Percentiles rank a stretch among this genome's conserved stretches.
Evolutionary conservation across 2,888 invertebrate genomes (phyloP).

Genomic region (Pogonocherus hispidulus): DNA sequence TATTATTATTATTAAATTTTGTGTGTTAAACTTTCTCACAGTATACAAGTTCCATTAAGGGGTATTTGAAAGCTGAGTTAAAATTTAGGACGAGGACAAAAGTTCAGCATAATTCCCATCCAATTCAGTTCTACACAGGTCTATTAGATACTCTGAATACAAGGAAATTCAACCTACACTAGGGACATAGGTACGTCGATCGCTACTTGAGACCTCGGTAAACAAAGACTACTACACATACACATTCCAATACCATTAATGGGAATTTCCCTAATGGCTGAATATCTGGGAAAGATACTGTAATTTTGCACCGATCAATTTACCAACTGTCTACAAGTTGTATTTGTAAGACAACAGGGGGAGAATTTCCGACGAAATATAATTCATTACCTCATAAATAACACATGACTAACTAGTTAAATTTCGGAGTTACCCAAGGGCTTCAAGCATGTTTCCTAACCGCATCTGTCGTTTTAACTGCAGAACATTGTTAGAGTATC

Average conservation of each 20-base stretch:
- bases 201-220: constrained; percentile 20
- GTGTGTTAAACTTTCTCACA: too few relatives aligned
- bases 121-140: neutral
- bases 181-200: constrained; percentile 9
- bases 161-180: constrained; percentile 3
- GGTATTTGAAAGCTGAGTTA: neutral
- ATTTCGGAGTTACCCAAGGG: constrained; percentile 52
- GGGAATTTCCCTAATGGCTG: constrained; percentile 5
- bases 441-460: constrained; percentile 50
- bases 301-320: constrained; percentile 25
- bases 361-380: constrained; percentile 46
- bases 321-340: constrained; percentile 25
- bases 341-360: constrained; percentile 19
- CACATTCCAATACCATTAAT: constrained; percentile 23
- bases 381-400: constrained; percentile 57
- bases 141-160: neutral
- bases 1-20: too few relatives aligned
- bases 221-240: constrained; percentile 28
- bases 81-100: neutral
- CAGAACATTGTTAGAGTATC: constrained; percentile 11
- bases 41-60: neutral
- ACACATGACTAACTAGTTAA: constrained; percentile 56
- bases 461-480: constrained; percentile 53
- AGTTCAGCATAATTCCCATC: neutral
- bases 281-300: constrained; percentile 9